Percentiles rank a stretch among this genome's conserved stretches.
Conservation (phyloP, 2,797 vertebrate species). For the Rhyacichthys aspro region DNA sequence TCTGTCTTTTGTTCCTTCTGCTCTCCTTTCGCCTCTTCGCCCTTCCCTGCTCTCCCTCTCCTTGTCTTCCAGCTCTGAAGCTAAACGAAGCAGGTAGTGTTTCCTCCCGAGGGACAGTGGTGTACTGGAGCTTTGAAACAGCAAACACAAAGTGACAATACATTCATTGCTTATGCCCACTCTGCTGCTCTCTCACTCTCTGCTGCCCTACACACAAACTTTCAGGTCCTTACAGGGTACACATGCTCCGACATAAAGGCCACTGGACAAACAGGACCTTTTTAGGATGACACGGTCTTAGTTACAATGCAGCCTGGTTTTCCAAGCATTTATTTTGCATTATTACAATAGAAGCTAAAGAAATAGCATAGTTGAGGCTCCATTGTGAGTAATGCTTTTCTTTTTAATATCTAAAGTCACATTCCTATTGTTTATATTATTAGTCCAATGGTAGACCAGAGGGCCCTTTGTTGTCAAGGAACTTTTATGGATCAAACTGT, state of each 20-base stretch:
- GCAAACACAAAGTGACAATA: conserved; percentile 70
- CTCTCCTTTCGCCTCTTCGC: background rate
- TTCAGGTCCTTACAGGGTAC: conserved; percentile 10
- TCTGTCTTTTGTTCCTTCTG: background rate
- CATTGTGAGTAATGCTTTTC: too few species aligned
- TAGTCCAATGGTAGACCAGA: too few species aligned
- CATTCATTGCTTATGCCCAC: conserved; percentile 67
- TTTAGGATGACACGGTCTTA: background rate
- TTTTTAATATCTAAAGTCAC: too few species aligned
- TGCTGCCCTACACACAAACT: conserved; percentile 15
- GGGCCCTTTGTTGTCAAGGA: too few species aligned
- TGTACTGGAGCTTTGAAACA: conserved; percentile 34
- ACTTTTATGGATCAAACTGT: too few species aligned
- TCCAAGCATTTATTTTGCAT: background rate
- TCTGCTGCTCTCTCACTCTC: conserved; percentile 20
- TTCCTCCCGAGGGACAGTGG: conserved; percentile 47
- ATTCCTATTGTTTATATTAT: too few species aligned
- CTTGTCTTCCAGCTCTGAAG: conserved; percentile 26
- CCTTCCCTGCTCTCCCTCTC: background rate
- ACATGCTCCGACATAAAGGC: conserved; percentile 21
- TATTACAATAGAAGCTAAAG: background rate
- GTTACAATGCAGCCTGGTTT: background rate
- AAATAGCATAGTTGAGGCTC: too few species aligned
- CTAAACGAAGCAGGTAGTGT: conserved; percentile 40
- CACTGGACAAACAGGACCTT: background rate